Evolutionary conservation across 2,113 vertebrate genomes (phyloP).

Genomic region (Ctenomys sociabilis): DNA sequence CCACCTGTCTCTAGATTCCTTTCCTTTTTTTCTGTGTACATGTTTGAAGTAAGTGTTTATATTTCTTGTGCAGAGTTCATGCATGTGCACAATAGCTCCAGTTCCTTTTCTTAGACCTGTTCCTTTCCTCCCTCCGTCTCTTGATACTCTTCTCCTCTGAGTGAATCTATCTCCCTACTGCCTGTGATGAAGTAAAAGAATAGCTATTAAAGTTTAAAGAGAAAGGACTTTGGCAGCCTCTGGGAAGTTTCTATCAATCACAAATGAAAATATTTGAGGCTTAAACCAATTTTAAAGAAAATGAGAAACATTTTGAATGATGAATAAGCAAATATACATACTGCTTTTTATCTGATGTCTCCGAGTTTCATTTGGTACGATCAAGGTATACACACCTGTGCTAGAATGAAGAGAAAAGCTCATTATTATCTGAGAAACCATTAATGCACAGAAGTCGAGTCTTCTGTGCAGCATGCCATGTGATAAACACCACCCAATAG

Average conservation of each 20-base stretch:
- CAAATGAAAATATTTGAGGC: constrained; percentile 57
- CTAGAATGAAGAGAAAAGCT: constrained; percentile 83
- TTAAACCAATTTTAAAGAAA: not conserved
- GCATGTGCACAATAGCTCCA: not conserved
- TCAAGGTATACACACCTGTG: constrained; percentile 80
- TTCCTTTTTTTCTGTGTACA: not conserved
- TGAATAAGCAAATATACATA: constrained; percentile 81
- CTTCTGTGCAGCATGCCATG: not conserved
- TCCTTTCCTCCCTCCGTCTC: not conserved
- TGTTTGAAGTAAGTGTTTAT: not conserved
- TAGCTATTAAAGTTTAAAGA: not conserved
- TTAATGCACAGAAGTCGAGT: not conserved
- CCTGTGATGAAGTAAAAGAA: not conserved
- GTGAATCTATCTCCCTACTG: not conserved
- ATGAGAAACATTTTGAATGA: constrained; percentile 1
- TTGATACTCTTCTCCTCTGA: too few species aligned
- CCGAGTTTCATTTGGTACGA: constrained; percentile 86
- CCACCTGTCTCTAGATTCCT: not conserved
- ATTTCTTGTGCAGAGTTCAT: not conserved
- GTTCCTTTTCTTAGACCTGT: not conserved
- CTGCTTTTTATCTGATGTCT: constrained; percentile 85
- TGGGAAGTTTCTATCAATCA: not conserved
- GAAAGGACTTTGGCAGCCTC: not conserved
- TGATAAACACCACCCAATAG: not conserved
- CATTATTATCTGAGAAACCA: constrained; percentile 8